Base-by-base conservation (phyloP, 2,888 invertebrate genomes). In the Cryptosula pallasiana region DNA sequence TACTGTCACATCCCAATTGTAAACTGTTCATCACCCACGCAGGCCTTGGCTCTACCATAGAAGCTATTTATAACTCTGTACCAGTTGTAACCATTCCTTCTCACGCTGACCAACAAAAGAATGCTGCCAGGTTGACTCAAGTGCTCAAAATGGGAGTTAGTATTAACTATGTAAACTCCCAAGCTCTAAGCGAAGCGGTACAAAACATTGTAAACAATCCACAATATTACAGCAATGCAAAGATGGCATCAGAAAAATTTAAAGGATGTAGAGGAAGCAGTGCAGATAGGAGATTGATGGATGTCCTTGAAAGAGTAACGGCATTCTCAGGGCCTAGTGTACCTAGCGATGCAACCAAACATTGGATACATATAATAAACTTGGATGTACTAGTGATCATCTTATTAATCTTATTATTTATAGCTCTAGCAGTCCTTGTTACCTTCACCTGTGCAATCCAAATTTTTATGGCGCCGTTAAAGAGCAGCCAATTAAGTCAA, bases 11-110 rank as follows among this genome's bases (percentile, higher is more conserved):
- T 80, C 89, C 89, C 0, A 91, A 91, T 77, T 88, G 91, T 0
- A 84, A 88, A 72, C 89, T 89, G 0, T 91, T 90, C 78, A 87
- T 92, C 76, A 89, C 90, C 0, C 92, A 92, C 79, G 91, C 90
- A 0, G 92, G 92, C 0, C 88, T 91, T 78, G 87, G 91, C 77
- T 90, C 91, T 71, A 82, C 89, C 35, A 88, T 90, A 0, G 92
- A 91, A 81, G 88, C 90, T 0, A 87, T 83, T 35, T 79, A 79
- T 74, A 79, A 79, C 72, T 83, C 81, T 55, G 81, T 85, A n/a
- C 86, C 86, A 1, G 81, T 85, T 73, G 79, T 86, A 0, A 82
- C 82, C 9, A 78, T 84, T 55, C 86, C 86, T 1, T 77, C 85
- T 32, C 83, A 82, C 73, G 83, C 81, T 23, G 86, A 86, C 77